These are phyloP conservation scores for Hephaestus fuliginosus DNA, from an alignment of 2,797 vertebrate genomes.

Conservation along the genomic window DNA sequence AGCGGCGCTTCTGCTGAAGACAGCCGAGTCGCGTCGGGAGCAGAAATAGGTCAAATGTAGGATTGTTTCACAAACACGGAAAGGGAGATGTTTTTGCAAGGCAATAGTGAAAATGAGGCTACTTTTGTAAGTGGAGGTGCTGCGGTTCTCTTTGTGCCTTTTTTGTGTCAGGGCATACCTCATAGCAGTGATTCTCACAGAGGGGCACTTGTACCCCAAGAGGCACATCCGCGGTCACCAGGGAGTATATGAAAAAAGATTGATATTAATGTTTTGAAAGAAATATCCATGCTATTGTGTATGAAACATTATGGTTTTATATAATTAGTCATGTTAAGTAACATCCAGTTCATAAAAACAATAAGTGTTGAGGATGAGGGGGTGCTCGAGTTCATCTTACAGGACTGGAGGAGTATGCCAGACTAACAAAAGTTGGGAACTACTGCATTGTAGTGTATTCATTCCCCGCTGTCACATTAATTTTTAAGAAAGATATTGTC, in stretches of 20 bases:
- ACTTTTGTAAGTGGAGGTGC: slow-evolving; percentile 18
- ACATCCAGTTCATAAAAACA: neutral
- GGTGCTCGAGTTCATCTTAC: neutral
- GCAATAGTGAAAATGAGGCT: slow-evolving; percentile 35
- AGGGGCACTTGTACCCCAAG: neutral
- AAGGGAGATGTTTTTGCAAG: slow-evolving; percentile 40
- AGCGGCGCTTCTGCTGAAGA: slow-evolving; percentile 24
- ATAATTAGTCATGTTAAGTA: neutral
- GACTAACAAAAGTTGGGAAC: neutral
- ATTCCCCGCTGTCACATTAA: slow-evolving; percentile 40
- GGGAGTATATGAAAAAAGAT: neutral
- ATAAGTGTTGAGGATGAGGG: neutral
- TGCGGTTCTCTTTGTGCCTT: slow-evolving; percentile 11
- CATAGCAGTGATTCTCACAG: slow-evolving; percentile 1
- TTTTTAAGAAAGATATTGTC: slow-evolving; percentile 50
- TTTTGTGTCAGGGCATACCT: slow-evolving; percentile 2
- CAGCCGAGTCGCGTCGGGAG: slow-evolving; percentile 43
- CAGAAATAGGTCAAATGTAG: slow-evolving; percentile 68
- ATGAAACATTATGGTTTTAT: neutral
- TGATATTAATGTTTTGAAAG: neutral
- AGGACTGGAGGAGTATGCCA: neutral
- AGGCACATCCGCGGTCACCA: neutral
- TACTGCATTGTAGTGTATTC: neutral
- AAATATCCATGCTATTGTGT: neutral
- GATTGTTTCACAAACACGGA: slow-evolving; percentile 56